Evolutionary conservation across 2,797 vertebrate species (phyloP), one percentile per base, ranked within the genome.

Genomic region (Poeciliopsis gracilis): DNA sequence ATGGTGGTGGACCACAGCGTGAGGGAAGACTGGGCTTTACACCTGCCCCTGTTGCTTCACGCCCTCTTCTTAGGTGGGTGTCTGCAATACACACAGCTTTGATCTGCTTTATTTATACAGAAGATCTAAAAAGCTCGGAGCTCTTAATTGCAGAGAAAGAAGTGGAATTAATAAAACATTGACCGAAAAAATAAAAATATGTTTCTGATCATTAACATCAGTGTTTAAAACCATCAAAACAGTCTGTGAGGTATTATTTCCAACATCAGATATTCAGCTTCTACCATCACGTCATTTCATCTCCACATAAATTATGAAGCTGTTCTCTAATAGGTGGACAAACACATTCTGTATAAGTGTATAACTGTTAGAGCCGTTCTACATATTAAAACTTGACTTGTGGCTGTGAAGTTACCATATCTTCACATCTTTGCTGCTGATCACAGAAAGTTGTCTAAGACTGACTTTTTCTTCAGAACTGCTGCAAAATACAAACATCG

Each of bases 1-100:
- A 99, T 99, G 98, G 98, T 99, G 85, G 98, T 98, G 90, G 98
- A 99, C 91, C 98, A 99, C 95, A 99, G 98, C 18, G 98, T 99
- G 84, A 96, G 98, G 90, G 98, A 99, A 90, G 98, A 99, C 82
- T 99, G 98, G 98, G 98, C 98, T 28, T 94, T 99, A 63, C 98
- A 99, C 82, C 95, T 99, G 12, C 98, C 98, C 0, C 92, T 99
- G 23, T 92, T 99, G 25, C 95, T 99, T 30, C 98, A 99, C 51
- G 98, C 98, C 2, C 97, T 99, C 82, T 99, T 99, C 90, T 91
- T 99, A 87, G 98, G 98, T 98, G 96, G 88, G 96, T 8, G 71
- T 16, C 47, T 25, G 72, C 25, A 75, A 15, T 43, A 84, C 45
- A 20, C 72, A 38, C 47, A 55, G n/a, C 25, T 61, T 46, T 9